Evolutionary conservation across 2,888 invertebrate genomes (phyloP), one percentile per base, ranked within the genome.

Genomic region (Drosophila meridionalis): DNA sequence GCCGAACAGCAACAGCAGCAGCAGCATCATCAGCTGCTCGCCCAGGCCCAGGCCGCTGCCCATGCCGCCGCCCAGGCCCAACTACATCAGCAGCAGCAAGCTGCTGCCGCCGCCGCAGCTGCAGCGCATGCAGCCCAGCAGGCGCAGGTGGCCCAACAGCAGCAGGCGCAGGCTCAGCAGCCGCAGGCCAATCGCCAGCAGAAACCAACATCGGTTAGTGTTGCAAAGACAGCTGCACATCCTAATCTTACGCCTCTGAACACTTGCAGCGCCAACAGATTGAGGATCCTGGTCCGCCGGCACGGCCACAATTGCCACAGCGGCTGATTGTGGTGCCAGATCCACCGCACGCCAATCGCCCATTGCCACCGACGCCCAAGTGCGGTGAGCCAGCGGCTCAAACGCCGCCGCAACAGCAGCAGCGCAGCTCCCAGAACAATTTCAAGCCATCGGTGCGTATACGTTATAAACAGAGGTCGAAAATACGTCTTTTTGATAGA

Each of bases 281-380:
- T 81, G 94, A 96, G 92, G 98, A 98, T 92, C 97, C 97, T 36
- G 97, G 97, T 78, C 97, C 97, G 79, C 97, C 97, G 53, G 96
- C 97, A 75, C 94, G 98, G 92, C 98, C 98, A 72, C 96, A 97
- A 80, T 96, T 98, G 93, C 98, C 98, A 90, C 97, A 97, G 94
- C 96, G 98, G 94, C 95, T 98, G 92, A 98, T 98, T 91, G 97
- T 97, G 92, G 97, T 97, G 92, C 97, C 97, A 90, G 98, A 98
- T 93, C 97, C 97, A 83, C 97, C 96, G 92, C 93, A 93, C 80
- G 95, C 83, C 94, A 95, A 75, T 94, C 95, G 85, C 87, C 93
- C 88, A 86, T 90, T 91, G 91, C 93, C 86, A 87, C 92, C 94
- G 81, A 93, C 89, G 89, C 94, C 94, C 55, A 92, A 92, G 82